A percentile compares a stretch with the other conserved stretches of the same genome.
phyloP scores from a whole-genome alignment of 1,140 invertebrate species.

The Heliconius hewitsoni region DNA sequence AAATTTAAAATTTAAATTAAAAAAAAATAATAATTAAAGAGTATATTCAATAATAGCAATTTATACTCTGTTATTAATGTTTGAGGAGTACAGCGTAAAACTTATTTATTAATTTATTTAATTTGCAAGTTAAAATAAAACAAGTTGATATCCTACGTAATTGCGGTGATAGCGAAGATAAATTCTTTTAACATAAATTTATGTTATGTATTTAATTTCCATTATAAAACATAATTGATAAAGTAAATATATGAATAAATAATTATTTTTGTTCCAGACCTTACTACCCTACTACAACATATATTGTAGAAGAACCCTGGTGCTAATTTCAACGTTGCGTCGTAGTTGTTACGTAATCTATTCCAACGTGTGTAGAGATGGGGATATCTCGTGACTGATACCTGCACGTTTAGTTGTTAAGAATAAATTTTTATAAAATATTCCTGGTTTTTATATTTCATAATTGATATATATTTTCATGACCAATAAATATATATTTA shows the following conservation, averaged over 20 bases:
- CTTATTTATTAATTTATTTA: no score
- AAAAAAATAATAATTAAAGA: no score
- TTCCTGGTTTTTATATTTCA: background rate
- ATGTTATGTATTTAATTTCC: background rate
- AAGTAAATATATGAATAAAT: background rate
- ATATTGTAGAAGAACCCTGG: constrained; percentile 45
- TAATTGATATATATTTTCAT: no score
- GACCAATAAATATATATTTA: no score
- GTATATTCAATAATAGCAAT: no score
- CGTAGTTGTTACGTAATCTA: constrained; percentile 10
- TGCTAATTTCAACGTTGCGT: constrained; percentile 37
- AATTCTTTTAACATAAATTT: no score
- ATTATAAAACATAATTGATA: background rate
- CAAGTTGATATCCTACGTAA: no score
- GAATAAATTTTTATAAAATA: constrained; percentile 22
- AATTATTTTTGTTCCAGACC: constrained; percentile 45
- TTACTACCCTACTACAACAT: constrained; percentile 49
- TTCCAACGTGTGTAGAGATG: constrained; percentile 29
- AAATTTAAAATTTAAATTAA: no score
- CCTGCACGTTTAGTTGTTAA: constrained; percentile 30
- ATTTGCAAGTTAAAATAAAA: no score
- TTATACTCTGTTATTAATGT: no score
- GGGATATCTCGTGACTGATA: constrained; percentile 43
- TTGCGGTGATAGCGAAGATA: no score
- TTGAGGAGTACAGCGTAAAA: no score